Conservation (phyloP, 2,797 vertebrate genomes). For the Anas georgica region DNA sequence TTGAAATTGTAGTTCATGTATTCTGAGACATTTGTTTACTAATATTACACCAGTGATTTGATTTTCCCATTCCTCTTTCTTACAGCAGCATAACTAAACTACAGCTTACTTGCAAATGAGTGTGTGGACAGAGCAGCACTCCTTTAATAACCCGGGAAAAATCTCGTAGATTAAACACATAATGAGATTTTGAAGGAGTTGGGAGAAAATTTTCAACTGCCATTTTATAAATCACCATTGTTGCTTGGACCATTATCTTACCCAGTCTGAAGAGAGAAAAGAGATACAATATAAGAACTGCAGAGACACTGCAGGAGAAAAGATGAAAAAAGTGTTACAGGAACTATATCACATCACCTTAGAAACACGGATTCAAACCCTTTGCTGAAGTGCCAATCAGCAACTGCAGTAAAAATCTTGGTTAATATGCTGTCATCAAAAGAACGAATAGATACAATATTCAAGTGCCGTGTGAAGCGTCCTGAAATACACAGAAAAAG, state of each 20-base stretch:
- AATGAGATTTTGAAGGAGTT: slow-evolving; percentile 95
- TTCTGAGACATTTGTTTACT: not conserved
- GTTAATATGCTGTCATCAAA: slow-evolving; percentile 90
- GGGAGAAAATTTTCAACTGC: slow-evolving; percentile 89
- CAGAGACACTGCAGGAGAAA: not conserved
- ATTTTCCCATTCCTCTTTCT: not conserved
- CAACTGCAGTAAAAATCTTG: slow-evolving; percentile 90
- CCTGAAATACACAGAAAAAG: slow-evolving; percentile 72
- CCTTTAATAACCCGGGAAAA: slow-evolving; percentile 91
- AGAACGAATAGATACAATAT: slow-evolving; percentile 86
- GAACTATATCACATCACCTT: slow-evolving; percentile 76
- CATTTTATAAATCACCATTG: slow-evolving; percentile 87
- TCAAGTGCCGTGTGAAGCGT: slow-evolving; percentile 91
- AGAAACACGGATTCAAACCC: slow-evolving; percentile 86
- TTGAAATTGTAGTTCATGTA: not conserved
- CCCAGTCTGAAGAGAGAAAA: slow-evolving; percentile 80
- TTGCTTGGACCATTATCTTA: slow-evolving; percentile 90
- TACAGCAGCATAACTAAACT: not conserved
- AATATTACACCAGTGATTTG: not conserved
- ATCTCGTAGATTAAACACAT: slow-evolving; percentile 94
- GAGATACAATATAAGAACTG: not conserved
- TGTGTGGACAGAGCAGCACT: slow-evolving; percentile 88
- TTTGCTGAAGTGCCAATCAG: slow-evolving; percentile 91
- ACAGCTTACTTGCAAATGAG: slow-evolving; percentile 86
- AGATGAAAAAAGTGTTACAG: not conserved